These are phyloP conservation scores for Cyclina sinensis DNA, from an alignment of 1,140 invertebrate genomes.

Conservation along the genomic window DNA sequence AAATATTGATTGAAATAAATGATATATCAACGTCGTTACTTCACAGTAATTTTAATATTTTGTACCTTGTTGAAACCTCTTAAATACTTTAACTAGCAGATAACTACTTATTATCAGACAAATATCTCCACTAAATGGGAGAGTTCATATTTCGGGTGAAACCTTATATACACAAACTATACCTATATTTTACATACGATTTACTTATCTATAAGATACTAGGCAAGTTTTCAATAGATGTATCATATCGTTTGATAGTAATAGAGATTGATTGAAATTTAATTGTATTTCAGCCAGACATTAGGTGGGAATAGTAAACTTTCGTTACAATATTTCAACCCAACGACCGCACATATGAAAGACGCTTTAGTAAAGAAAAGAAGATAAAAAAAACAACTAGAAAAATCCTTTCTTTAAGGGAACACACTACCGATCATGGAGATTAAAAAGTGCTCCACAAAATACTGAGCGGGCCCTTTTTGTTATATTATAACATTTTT, in stretches of 20 bases:
- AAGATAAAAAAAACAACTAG: too few relatives aligned
- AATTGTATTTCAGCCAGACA: background rate
- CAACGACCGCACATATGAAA: too few relatives aligned
- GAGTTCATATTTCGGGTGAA: conserved; percentile 33
- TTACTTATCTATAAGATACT: conserved; percentile 44
- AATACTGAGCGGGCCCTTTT: too few relatives aligned
- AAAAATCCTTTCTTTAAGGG: too few relatives aligned
- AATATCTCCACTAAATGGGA: conserved; percentile 15
- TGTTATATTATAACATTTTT: too few relatives aligned
- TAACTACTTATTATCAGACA: background rate
- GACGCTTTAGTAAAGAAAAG: too few relatives aligned
- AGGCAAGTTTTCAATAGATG: conserved; percentile 14
- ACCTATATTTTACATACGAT: conserved; percentile 26
- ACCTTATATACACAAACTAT: background rate
- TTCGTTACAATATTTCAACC: too few relatives aligned
- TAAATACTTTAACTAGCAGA: background rate
- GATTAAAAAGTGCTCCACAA: too few relatives aligned
- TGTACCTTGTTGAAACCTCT: background rate
- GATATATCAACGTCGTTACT: background rate
- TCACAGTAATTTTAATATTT: background rate
- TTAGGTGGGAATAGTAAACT: too few relatives aligned
- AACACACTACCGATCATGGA: too few relatives aligned
- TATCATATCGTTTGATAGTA: conserved; percentile 43
- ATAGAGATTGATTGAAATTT: conserved; percentile 31
- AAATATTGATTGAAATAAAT: conserved; percentile 23